Percentiles rank a stretch among this genome's conserved stretches.
Conservation (phyloP, 2,888 invertebrate species). For the Thecophora atra region DNA sequence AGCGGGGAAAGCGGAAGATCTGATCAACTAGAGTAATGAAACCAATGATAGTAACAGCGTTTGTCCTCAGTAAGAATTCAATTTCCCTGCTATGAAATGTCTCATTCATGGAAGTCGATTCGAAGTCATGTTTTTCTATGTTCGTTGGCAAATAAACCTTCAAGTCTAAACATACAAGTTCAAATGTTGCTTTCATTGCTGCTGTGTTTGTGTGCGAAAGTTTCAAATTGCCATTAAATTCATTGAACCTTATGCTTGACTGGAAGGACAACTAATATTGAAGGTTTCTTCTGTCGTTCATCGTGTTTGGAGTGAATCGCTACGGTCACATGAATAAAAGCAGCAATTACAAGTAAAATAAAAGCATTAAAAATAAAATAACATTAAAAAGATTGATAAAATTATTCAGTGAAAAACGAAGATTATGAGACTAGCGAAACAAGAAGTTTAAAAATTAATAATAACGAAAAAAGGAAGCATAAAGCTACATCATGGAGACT, state of each 20-base stretch:
- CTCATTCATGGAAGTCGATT: not conserved
- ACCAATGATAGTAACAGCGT: slow-evolving; percentile 7
- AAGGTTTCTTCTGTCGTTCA: not conserved
- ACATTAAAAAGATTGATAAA: too few species aligned
- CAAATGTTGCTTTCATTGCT: too few species aligned
- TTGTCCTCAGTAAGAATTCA: slow-evolving; percentile 50
- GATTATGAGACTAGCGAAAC: too few species aligned
- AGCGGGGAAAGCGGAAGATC: not conserved
- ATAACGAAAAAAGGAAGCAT: too few species aligned
- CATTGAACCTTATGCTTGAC: slow-evolving; percentile 60
- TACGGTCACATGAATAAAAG: too few species aligned
- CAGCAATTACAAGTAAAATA: too few species aligned
- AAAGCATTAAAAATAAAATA: too few species aligned
- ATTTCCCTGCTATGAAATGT: slow-evolving; percentile 54
- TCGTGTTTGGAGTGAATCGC: not conserved
- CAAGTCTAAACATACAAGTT: not conserved
- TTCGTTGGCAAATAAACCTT: not conserved
- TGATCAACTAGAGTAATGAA: slow-evolving; percentile 2
- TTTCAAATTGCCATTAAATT: slow-evolving; percentile 57
- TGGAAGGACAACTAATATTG: slow-evolving; percentile 47
- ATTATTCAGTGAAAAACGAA: too few species aligned
- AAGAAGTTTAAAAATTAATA: too few species aligned
- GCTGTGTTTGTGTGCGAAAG: slow-evolving; percentile 8
- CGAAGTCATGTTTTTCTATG: too few species aligned
- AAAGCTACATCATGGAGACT: too few species aligned